A percentile compares a stretch with the other conserved stretches of the same genome.
Evolutionary conservation across 2,113 vertebrate species (phyloP).

Genomic region (Ageneiosus marmoratus): DNA sequence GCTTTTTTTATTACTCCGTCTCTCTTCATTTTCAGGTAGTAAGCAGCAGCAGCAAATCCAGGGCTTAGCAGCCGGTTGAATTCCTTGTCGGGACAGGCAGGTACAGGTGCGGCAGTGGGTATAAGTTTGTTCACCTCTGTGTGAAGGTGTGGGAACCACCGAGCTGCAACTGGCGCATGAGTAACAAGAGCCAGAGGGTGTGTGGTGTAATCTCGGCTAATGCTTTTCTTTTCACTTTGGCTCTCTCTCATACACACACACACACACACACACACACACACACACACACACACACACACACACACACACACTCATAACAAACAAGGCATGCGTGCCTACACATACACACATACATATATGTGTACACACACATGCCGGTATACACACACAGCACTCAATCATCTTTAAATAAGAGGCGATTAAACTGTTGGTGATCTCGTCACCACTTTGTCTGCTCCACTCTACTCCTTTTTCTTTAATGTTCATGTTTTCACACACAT

Average conservation of each 20-base stretch:
- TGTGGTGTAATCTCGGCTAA: conserved; percentile 74
- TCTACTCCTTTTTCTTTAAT: background rate
- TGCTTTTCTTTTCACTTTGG: conserved; percentile 61
- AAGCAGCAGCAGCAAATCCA: conserved; percentile 58
- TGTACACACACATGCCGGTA: conserved; percentile 31
- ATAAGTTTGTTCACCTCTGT: conserved; percentile 70
- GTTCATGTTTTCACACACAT: background rate
- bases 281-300: conserved; percentile 56
- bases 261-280: conserved; percentile 51
- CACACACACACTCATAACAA: conserved; percentile 55
- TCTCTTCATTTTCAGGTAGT: conserved; percentile 60
- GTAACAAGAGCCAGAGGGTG: conserved; percentile 74
- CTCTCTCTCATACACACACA: conserved; percentile 40
- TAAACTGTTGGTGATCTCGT: conserved; percentile 59
- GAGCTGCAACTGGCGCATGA: conserved; percentile 70
- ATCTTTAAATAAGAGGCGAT: conserved; percentile 59
- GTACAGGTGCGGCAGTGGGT: conserved; percentile 72
- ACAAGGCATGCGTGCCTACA: conserved; percentile 39
- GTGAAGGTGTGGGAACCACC: conserved; percentile 76
- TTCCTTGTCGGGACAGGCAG: conserved; percentile 71
- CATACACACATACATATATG: conserved; percentile 60
- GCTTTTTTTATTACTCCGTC: background rate
- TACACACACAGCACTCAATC: conserved; percentile 51
- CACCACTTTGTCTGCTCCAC: background rate
- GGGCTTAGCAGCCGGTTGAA: conserved; percentile 44